Percentiles rank a stretch among this genome's conserved stretches.
Conservation (phyloP, 2,113 vertebrate genomes). For the Corydoras maculifer region DNA sequence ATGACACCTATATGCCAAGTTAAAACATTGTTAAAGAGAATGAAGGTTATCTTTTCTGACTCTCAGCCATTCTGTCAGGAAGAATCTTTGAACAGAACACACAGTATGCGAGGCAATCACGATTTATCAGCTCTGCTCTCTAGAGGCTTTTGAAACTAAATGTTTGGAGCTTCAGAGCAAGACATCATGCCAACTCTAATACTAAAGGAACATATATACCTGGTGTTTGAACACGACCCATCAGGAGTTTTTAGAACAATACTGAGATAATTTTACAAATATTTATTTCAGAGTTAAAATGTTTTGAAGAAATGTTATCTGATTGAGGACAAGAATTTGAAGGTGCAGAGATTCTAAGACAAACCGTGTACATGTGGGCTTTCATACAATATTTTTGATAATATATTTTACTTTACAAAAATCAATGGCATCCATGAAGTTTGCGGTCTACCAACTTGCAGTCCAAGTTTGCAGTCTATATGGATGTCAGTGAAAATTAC, state of each 20-base stretch:
- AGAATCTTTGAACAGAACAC: constrained; percentile 25
- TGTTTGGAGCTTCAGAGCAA: constrained; percentile 32
- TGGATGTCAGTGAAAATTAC: no score
- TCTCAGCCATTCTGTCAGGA: constrained; percentile 33
- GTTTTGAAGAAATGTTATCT: no score
- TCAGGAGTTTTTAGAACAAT: constrained; percentile 14
- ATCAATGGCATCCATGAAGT: no score
- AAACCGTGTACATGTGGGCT: no score
- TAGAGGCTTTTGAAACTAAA: constrained; percentile 29
- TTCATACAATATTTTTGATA: no score
- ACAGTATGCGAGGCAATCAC: constrained; percentile 33
- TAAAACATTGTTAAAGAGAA: constrained; percentile 21
- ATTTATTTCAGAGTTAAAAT: no score
- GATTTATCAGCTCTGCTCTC: constrained; percentile 42
- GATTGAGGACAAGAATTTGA: no score
- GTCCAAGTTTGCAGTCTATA: no score
- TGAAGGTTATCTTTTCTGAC: constrained; percentile 2
- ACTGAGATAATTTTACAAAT: constrained; percentile 2
- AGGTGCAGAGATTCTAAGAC: no score
- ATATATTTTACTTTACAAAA: background rate
- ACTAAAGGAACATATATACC: constrained; percentile 35
- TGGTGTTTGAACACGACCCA: constrained; percentile 32
- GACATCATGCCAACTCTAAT: constrained; percentile 26
- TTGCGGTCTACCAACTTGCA: no score
- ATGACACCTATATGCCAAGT: constrained; percentile 21